Conservation (phyloP, 2,113 vertebrate species). For the Silurus meridionalis region DNA sequence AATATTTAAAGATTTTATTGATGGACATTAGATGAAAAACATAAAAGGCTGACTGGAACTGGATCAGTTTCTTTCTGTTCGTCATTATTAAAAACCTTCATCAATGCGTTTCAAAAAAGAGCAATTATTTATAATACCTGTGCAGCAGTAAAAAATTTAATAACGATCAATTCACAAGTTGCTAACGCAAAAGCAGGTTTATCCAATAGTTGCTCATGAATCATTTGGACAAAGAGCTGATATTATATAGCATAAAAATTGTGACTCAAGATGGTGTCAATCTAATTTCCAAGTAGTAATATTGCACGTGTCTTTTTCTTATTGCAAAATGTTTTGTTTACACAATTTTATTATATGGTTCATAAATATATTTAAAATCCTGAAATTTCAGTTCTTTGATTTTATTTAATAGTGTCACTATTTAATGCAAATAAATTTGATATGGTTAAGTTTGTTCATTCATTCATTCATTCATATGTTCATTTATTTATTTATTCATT, state of each 20-base stretch:
- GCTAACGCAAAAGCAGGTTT: neutral
- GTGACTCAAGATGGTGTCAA: neutral
- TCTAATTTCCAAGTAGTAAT: neutral
- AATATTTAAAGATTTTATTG: neutral
- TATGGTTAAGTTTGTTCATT: neutral
- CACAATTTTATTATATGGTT: neutral
- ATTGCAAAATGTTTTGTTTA: neutral
- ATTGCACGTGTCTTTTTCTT: neutral
- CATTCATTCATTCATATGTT: neutral
- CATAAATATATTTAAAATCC: neutral
- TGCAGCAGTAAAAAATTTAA: neutral
- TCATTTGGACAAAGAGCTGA: neutral
- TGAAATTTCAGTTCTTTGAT: neutral
- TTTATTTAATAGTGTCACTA: neutral
- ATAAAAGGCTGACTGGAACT: neutral
- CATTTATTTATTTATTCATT: neutral
- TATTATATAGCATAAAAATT: neutral
- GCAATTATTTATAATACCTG: neutral
- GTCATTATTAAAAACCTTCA: neutral
- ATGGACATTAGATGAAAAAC: neutral
- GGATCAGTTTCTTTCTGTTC: neutral
- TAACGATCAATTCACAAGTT: neutral
- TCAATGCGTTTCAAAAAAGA: neutral
- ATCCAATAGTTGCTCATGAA: neutral
- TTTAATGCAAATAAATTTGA: neutral